Base-by-base conservation (phyloP, 1,140 invertebrate species). In the Eumaeus atala region DNA sequence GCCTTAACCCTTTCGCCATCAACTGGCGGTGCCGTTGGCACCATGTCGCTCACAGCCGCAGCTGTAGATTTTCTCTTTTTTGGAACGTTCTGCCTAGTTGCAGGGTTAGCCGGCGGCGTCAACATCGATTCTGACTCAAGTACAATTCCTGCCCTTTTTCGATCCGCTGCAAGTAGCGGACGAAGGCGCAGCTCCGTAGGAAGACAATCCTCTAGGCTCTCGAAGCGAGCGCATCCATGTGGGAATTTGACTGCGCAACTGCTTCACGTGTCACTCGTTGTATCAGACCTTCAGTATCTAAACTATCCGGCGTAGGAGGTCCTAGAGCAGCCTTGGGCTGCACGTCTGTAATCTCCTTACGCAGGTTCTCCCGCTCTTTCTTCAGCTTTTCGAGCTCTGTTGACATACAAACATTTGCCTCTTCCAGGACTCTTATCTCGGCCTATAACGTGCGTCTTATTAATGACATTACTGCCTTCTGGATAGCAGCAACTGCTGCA, bases 141-240 rank as follows among this genome's bases (percentile, higher is more conserved):
- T 0, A 8, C n/a, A n/a, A n/a, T 9, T 1, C 4, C 8, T 33
- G 12, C 8, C 33, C 11, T 10, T 33, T 34, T 49, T 4, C 44
- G 8, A 16, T 56, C 54, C 9, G 35, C 44, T 14, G 54, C 54
- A 17, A 56, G 47, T 4, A 47, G 54, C 5, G 54, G 54, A 9
- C 54, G 54, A 3, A 48, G 6, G 9, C 34, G 44, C 17, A 8
- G 8, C 18, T 14, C 47, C 2, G 54, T 44, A 1, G 49, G 17
- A 1, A 54, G 33, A 3, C 53, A 11, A 35, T 18, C 44, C n/a
- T 54, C 51, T 5, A 53, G 5, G 6, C 21, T 11, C 12, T 48
- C 44, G 5, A 48, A 9, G 0, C 17, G 44, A 2, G 44, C 44
- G n/a, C n/a, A n/a, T 48, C 44, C 21, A 48, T 11, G 8, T 18